phyloP scores from a whole-genome alignment of 2,888 invertebrate species.

The Macroteleia sp. region DNA sequence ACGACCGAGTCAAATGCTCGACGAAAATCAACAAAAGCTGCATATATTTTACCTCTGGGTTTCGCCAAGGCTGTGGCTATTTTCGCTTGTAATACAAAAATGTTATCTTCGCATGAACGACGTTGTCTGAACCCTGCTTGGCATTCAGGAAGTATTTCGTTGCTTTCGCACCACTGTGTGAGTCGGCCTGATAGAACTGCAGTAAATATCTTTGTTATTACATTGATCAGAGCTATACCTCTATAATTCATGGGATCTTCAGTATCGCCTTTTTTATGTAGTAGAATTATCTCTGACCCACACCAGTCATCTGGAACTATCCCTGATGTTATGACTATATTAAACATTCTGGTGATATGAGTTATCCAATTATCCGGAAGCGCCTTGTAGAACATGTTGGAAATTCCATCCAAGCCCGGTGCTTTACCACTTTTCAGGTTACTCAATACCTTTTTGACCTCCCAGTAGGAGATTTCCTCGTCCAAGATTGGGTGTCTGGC shows the following conservation, averaged over 20 bases:
- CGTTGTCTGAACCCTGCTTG: not conserved
- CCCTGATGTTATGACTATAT: not conserved
- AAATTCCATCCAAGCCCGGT: not conserved
- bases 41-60: not conserved
- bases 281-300: not conserved
- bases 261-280: not conserved
- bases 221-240: too few relatives aligned
- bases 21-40: slow-evolving; percentile 2
- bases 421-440: not conserved
- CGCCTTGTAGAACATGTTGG: not conserved
- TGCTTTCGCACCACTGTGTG: not conserved
- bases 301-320: not conserved
- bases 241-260: too few relatives aligned
- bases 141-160: not conserved
- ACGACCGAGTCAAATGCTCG: slow-evolving; percentile 3
- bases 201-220: too few relatives aligned
- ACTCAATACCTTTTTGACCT: not conserved
- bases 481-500: not conserved
- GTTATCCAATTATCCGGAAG: not conserved
- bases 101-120: not conserved
- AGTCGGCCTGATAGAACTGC: not conserved
- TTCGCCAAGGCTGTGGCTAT: not conserved
- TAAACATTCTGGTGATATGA: not conserved
- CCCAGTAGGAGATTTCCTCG: not conserved
- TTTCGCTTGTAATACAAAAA: not conserved